A percentile compares a stretch with the other conserved stretches of the same genome.
Conservation (phyloP, 1,140 invertebrate genomes). For the Meloidogyne hapla region DNA sequence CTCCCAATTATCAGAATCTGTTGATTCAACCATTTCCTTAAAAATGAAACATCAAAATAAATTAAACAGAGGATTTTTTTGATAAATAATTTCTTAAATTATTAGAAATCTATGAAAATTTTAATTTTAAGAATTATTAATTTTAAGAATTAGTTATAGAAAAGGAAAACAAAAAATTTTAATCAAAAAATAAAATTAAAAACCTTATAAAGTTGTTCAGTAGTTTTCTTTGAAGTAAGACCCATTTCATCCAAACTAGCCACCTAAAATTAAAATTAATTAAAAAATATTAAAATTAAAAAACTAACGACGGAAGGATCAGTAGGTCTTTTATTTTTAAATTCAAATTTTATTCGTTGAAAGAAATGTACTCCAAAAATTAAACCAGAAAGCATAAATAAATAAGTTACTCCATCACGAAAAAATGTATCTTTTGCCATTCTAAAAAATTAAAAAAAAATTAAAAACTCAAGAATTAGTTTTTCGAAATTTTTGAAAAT, state of each 20-base stretch:
- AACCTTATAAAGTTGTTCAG: conserved; percentile 3
- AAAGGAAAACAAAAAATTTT: conserved; percentile 8
- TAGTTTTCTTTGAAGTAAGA: neutral
- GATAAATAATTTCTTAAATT: too few relatives aligned
- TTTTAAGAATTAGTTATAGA: too few relatives aligned
- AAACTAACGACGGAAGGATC: neutral
- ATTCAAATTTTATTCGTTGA: neutral
- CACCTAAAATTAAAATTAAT: conserved; percentile 2
- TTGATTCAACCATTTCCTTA: conserved; percentile 8
- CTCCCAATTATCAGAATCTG: neutral
- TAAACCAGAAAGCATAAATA: neutral
- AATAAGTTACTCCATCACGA: neutral
- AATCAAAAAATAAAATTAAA: neutral
- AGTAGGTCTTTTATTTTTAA: conserved; percentile 3
- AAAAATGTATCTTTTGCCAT: neutral
- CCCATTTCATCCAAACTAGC: neutral
- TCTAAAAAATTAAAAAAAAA: neutral
- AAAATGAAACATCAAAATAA: neutral
- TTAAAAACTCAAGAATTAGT: too few relatives aligned
- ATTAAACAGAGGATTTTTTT: neutral
- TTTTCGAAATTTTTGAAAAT: too few relatives aligned
- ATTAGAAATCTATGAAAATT: too few relatives aligned
- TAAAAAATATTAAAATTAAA: neutral
- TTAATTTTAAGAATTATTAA: too few relatives aligned
- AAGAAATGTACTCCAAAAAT: neutral